phyloP scores from a whole-genome alignment of 2,113 vertebrate species.

The Aegithalos caudatus region DNA sequence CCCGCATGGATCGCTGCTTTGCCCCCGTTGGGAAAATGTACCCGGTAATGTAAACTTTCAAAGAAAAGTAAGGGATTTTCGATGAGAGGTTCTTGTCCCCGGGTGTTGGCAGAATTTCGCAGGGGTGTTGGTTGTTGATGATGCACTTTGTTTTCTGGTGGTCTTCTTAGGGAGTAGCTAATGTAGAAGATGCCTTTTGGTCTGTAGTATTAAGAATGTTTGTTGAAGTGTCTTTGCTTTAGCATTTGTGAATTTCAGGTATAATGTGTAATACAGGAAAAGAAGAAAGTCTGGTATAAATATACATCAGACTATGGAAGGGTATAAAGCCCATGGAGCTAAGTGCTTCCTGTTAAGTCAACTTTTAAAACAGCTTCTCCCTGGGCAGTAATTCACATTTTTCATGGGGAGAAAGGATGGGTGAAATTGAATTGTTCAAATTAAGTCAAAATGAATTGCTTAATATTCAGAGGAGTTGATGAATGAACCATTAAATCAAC shows the following conservation, averaged over 20 bases:
- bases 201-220: background rate
- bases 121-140: background rate
- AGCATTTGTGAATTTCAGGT: background rate
- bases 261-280: background rate
- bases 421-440: slow-evolving; percentile 43
- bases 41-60: background rate
- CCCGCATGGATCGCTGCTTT: background rate
- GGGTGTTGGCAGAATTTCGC: background rate
- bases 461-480: slow-evolving; percentile 55
- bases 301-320: background rate
- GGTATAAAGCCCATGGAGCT: background rate
- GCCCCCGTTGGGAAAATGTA: background rate
- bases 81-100: background rate
- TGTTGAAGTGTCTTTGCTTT: background rate
- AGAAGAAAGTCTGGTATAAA: background rate
- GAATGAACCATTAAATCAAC: slow-evolving; percentile 61
- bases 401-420: slow-evolving; percentile 20
- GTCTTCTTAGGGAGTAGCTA: background rate
- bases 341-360: background rate
- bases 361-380: slow-evolving; percentile 4
- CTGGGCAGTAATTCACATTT: background rate
- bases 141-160: background rate
- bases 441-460: slow-evolving; percentile 54
- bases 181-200: background rate
- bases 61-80: background rate